These are phyloP conservation scores for Tillus elongatus DNA, from an alignment of 2,888 invertebrate species.

Conservation along the genomic window DNA sequence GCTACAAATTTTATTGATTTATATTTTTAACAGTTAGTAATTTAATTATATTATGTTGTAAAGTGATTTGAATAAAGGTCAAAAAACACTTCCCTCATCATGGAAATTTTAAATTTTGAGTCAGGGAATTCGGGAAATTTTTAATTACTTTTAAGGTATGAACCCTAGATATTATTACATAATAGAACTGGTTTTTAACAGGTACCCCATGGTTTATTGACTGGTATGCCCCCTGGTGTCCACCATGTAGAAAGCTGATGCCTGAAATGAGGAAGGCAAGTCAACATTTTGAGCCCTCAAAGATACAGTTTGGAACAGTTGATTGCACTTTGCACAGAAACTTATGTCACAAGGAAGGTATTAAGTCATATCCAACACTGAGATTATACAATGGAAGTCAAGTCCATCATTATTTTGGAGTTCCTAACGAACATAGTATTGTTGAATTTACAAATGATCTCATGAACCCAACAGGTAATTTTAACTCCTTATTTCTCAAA, in stretches of 20 bases:
- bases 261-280: slow-evolving; percentile 61
- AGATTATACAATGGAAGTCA: slow-evolving; percentile 54
- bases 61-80: no score
- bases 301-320: slow-evolving; percentile 53
- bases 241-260: slow-evolving; percentile 60
- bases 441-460: slow-evolving; percentile 56
- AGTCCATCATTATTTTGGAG: slow-evolving; percentile 49
- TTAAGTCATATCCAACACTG: slow-evolving; percentile 61
- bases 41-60: no score
- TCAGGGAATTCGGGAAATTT: no score
- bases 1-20: no score
- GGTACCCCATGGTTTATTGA: slow-evolving; percentile 56
- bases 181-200: slow-evolving; percentile 25
- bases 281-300: slow-evolving; percentile 42
- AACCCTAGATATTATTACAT: no score
- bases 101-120: background rate
- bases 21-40: no score
- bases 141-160: no score
- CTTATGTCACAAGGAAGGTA: slow-evolving; percentile 51
- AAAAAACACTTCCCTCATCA: background rate
- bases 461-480: slow-evolving; percentile 44
- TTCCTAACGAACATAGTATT: slow-evolving; percentile 50
- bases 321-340: slow-evolving; percentile 56
- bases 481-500: no score
- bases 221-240: slow-evolving; percentile 73